A percentile compares a stretch with the other conserved stretches of the same genome.
Conservation (phyloP, 2,888 invertebrate genomes). For the Epinotia ramella region DNA sequence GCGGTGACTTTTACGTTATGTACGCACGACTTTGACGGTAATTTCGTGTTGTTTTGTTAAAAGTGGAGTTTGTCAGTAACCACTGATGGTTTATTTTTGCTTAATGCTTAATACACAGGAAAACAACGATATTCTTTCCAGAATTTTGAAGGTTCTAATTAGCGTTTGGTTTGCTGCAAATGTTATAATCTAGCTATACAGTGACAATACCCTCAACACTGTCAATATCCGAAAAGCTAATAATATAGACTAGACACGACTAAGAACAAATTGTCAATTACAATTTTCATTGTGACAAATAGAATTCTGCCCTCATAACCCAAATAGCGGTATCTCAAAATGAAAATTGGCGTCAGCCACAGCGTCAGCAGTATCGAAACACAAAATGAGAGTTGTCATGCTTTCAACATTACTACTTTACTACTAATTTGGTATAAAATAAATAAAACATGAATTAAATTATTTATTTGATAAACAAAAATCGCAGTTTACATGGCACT, state of each 20-base stretch:
- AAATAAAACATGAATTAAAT: not conserved
- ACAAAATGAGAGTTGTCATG: constrained; percentile 5
- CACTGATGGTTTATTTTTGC: not conserved
- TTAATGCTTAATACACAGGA: no score
- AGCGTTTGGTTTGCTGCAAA: not conserved
- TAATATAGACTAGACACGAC: no score
- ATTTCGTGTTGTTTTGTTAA: not conserved
- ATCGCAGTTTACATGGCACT: constrained; percentile 6
- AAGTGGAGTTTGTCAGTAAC: not conserved
- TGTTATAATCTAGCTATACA: no score
- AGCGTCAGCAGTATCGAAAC: constrained; percentile 28
- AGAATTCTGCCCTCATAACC: no score
- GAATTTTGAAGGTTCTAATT: no score
- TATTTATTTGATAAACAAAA: not conserved
- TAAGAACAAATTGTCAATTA: no score
- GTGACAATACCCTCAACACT: no score
- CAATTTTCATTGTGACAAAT: no score
- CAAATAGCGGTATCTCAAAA: no score
- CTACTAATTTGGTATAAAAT: constrained; percentile 30
- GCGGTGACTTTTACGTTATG: constrained; percentile 27
- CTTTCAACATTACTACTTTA: not conserved
- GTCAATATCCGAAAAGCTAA: no score
- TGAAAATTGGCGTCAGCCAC: no score
- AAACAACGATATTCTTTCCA: not conserved
- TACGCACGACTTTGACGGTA: not conserved